Evolutionary conservation across 2,113 vertebrate species (phyloP), one percentile per base, ranked within the genome.

Genomic region (Urocolius indicus): DNA sequence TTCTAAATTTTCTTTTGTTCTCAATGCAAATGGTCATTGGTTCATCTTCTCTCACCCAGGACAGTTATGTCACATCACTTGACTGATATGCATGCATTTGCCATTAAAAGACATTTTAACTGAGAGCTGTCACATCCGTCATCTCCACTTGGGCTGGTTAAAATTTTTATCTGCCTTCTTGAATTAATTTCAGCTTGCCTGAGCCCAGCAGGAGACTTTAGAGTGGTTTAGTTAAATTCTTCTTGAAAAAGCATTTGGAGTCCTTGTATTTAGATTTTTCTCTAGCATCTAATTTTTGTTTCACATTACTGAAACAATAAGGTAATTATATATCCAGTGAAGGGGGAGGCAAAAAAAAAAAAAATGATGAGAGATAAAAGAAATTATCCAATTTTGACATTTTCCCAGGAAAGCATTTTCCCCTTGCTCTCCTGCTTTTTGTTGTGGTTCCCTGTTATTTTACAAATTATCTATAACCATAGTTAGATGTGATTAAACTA

Each of bases 161-260:
- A 98, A 98, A 97, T 97, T 98, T 98, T 98, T 98, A 98, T 98
- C 98, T 98, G 98, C 97, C 97, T 94, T 97, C 97, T 98, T 98
- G 98, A 98, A 98, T 98, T 98, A 98, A 98, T 98, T 98, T 98
- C 98, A 97, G 98, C 98, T 98, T 97, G 96, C 96, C 85, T 98
- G 97, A 98, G 96, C 98, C 96, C 98, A 98, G 98, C 98, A 98
- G 98, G 98, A 98, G 97, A 97, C 84, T 95, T 97, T 80, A 97
- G 97, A 98, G 98, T 98, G 98, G 95, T 96, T 97, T 97, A 89
- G 97, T 97, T 98, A 97, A 97, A 98, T 98, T 98, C 97, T 97
- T 98, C 96, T 97, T 89, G 86, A 97, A 97, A 97, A 92, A 95
- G 87, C 92, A 92, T 97, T 95, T 94, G 93, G 58, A 95, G 72